Percentiles rank a stretch among this genome's conserved stretches.
phyloP scores from a whole-genome alignment of 2,888 invertebrate species.

The Campaea margaritaria region DNA sequence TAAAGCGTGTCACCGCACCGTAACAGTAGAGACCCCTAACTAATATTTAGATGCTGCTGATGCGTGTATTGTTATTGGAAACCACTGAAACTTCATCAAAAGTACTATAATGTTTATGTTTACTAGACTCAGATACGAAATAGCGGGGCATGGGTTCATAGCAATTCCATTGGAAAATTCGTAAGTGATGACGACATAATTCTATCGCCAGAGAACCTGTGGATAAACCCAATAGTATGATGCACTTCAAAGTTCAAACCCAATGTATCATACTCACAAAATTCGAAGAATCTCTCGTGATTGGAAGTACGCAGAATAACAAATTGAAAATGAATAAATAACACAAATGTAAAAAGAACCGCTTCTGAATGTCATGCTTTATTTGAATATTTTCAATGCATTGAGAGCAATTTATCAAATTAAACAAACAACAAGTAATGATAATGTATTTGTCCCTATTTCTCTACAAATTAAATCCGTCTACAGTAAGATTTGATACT shows the following conservation, averaged over 20 bases:
- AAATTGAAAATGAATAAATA: not conserved
- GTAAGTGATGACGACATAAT: no score
- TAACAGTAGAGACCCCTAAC: constrained; percentile 36
- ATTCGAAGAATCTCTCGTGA: not conserved
- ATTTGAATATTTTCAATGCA: not conserved
- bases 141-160: no score
- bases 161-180: no score
- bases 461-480: not conserved
- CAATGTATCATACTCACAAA: not conserved
- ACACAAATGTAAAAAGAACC: not conserved
- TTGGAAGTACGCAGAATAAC: no score
- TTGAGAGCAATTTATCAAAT: not conserved
- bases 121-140: not conserved
- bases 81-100: constrained; percentile 2
- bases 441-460: not conserved
- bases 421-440: no score
- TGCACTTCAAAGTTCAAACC: not conserved
- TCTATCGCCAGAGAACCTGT: no score
- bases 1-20: constrained; percentile 60
- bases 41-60: constrained; percentile 35
- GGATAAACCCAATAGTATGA: no score
- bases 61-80: constrained; percentile 24
- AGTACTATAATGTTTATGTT: constrained; percentile 2
- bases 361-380: not conserved
- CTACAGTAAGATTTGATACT: not conserved